Conservation (phyloP, 2,797 vertebrate genomes). For the Sebastes hubbsi region DNA sequence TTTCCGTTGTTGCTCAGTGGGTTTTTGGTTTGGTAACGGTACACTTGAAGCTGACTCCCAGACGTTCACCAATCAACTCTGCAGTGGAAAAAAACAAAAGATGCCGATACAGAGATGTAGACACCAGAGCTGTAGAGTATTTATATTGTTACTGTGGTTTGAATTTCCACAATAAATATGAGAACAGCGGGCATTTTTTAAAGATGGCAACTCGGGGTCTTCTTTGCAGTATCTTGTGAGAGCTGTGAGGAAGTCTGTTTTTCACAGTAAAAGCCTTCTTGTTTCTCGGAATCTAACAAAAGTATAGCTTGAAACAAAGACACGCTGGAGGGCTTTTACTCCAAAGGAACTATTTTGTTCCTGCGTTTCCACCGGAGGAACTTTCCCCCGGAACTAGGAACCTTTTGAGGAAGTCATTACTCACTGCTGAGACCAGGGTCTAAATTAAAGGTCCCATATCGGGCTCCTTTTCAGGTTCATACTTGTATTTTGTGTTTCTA, state of each 20-base stretch:
- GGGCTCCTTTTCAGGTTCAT: no score
- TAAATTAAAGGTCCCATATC: no score
- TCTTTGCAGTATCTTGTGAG: background rate
- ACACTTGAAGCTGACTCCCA: constrained; percentile 7
- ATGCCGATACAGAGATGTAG: background rate
- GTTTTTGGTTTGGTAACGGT: constrained; percentile 17
- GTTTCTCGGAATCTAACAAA: background rate
- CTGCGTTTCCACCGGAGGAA: no score
- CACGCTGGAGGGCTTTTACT: background rate
- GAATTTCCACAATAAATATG: background rate
- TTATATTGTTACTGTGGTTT: background rate
- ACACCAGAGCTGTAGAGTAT: background rate
- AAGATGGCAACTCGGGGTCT: background rate
- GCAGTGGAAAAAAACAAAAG: constrained; percentile 20
- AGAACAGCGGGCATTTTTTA: background rate
- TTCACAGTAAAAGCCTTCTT: background rate
- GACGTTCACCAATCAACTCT: background rate
- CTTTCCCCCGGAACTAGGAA: no score
- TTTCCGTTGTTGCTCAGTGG: constrained; percentile 40
- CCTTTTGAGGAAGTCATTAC: no score
- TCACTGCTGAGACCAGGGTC: no score
- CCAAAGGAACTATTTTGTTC: background rate
- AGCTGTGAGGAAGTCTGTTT: background rate
- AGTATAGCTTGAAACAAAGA: background rate
- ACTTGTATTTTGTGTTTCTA: no score